Evolutionary conservation across 2,888 invertebrate species (phyloP), one percentile per base, ranked within the genome.

Genomic region (Platerodrilus igneus): DNA sequence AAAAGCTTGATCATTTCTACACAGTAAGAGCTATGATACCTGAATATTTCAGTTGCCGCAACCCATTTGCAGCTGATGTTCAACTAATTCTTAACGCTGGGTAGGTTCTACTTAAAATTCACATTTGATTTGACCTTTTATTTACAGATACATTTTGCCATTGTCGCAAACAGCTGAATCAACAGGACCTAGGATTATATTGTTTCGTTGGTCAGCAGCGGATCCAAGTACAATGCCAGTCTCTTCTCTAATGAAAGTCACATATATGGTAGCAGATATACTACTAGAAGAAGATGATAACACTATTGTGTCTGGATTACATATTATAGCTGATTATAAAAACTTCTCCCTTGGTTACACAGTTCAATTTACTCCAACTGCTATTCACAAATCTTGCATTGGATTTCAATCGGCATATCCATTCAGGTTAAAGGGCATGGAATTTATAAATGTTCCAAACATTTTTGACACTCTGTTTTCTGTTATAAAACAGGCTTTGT

Each of bases 1-100:
- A 75, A 49, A 80, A 79, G 57, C 42, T 81, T 4, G 80, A 81
- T 53, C 62, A 71, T 27, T 78, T 68, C 53, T 77, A 78, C 53
- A 72, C 79, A 1, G 41, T 77, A 35, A 67, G 71, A 18, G 60
- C 69, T 1, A 61, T 70, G 14, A 65, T 73, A 6, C 77, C 78
- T 1, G 78, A 79, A 48, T 56, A 76, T 41, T 74, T 64, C 46
- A 38, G 38, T 4, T 55, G 61, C 37, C 56, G 66, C 17, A 69
- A 72, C 55, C 67, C 44, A 9, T 32, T 45, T n/a, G 14, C 45
- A 7, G 42, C 56, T 1, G 52, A 57, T 37, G 37, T 58, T 9
- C 53, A 57, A 41, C 46, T 59, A 39, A 45, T 68, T 14, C 48
- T 69, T 3, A 51, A 57, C 15, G 41, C 63, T 10, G 73, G 74